Evolutionary conservation across 2,113 vertebrate genomes (phyloP), one percentile per base, ranked within the genome.

Genomic region (Crotalus helleri): DNA sequence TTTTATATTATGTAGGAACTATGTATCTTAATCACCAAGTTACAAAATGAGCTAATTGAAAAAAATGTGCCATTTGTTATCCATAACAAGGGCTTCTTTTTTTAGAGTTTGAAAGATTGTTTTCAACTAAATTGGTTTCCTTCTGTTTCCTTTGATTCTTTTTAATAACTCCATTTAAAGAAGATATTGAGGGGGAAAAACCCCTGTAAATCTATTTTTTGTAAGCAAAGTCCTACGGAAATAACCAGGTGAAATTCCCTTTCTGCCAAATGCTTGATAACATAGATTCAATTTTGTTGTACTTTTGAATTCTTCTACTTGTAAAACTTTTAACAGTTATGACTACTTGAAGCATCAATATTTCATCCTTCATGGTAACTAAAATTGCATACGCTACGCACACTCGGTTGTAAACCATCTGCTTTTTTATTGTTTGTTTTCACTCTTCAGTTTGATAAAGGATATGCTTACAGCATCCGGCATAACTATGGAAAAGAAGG

Each of bases 401-500:
- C 92, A 74, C 92, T 95, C 29, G 95, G 94, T 87, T 94, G 46
- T 23, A 74, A 92, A 92, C 88, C 92, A 96, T 94, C 97, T 94
- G 19, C 95, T 96, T 33, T 69, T 96, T 17, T 81, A 81, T 19
- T 59, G 4, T 10, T 12, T 54, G 88, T 91, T 96, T 81, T 59
- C 94, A 93, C 93, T 93, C 6, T 95, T 94, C 92, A 99, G 99
- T 99, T 99, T 98, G 99, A 99, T 97, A 99, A 99, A 98, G 98
- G 98, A 54, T 99, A 99, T 92, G 98, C 99, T 95, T 99, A 99
- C 96, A 98, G 98, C 96, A 98, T 99, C 95, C 99, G 99, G 57
- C 99, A 99, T 97, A 99, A 33, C 97, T 99, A 98, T 91, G 99
- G 99, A 91, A 99, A 99, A 95, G 99, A 99, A 98, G 99, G 99